phyloP scores from a whole-genome alignment of 1,140 invertebrate species.

The Oedothorax gibbosus region DNA sequence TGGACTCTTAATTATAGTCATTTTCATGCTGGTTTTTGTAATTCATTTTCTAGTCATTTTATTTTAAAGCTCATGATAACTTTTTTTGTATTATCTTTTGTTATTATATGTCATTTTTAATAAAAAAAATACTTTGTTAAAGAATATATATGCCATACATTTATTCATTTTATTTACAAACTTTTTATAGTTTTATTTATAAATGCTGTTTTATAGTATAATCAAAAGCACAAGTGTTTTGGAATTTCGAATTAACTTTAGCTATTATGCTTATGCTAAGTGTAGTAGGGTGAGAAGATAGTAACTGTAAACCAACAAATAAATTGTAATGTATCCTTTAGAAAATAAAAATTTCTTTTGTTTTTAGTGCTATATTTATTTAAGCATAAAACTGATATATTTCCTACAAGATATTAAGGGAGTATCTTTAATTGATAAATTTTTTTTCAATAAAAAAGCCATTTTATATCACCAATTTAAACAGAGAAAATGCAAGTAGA shows the following conservation, averaged over 20 bases:
- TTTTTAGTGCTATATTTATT: conserved; percentile 38
- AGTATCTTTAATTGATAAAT: no score
- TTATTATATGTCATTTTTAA: no score
- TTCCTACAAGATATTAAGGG: no score
- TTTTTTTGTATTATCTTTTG: not conserved
- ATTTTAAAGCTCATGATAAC: not conserved
- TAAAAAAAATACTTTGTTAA: no score
- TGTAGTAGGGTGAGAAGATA: conserved; percentile 55
- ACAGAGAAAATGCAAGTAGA: not conserved
- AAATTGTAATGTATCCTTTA: conserved; percentile 57
- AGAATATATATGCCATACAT: no score
- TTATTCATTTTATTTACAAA: no score
- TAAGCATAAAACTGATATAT: no score
- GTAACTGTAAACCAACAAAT: conserved; percentile 48
- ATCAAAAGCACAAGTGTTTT: conserved; percentile 35
- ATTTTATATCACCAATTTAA: not conserved
- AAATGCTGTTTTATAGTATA: conserved; percentile 3
- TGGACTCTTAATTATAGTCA: not conserved
- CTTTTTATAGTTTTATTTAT: conserved; percentile 6
- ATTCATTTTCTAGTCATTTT: not conserved
- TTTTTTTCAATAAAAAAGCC: no score
- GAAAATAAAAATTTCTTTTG: conserved; percentile 58
- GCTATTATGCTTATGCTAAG: conserved; percentile 55
- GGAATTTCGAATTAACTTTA: conserved; percentile 47
- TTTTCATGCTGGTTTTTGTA: not conserved